Base-by-base conservation (phyloP, 1,140 invertebrate species). In the Whitmania pigra region DNA sequence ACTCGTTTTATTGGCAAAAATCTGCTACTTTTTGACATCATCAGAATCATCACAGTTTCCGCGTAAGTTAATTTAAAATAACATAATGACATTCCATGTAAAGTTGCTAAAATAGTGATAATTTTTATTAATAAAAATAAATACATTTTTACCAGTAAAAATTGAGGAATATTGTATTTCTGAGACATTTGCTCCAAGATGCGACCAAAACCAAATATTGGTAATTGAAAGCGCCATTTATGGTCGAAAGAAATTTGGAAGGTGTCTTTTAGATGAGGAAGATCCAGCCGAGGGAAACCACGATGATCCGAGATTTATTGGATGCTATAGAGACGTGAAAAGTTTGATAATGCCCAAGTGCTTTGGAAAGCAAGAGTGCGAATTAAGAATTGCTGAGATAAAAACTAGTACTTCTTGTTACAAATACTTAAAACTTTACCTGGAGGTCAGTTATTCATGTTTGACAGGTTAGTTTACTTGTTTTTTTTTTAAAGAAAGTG, bases 381-480 rank as follows among this genome's bases (percentile, higher is more conserved):
- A 53, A 4, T 20, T 69, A 43, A 31, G 31, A 18, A 29, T 69
- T 17, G 43, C 25, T 43, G 49, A 22, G 36, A 25, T 40, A 18
- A 49, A 69, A 20, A 25, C 29, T 3, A 40, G 2, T 17, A 31
- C 29, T 5, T 25, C 68, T 49, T 69, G 68, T n/a, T 53, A 25
- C 25, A n/a, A 31, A 40, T 31, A n/a, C 49, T 43, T 69, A n/a
- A 69, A 69, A 20, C 20, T 49, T 40, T 49, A 69, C 49, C 43
- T 69, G 15, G 68, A 69, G 43, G 68, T 49, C 27, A 69, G 68
- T n/a, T 69, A 69, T 43, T n/a, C 18, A n/a, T 69, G 68, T 40
- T 13, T 69, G 15, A 69, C 22, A n/a, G 40, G 68, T 69, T 18
- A 53, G 67, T 68, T 6, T 43, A 6, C 5, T 43, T 43, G 13